These are phyloP conservation scores for Bibio marci DNA, from an alignment of 2,888 invertebrate species.

Conservation along the genomic window DNA sequence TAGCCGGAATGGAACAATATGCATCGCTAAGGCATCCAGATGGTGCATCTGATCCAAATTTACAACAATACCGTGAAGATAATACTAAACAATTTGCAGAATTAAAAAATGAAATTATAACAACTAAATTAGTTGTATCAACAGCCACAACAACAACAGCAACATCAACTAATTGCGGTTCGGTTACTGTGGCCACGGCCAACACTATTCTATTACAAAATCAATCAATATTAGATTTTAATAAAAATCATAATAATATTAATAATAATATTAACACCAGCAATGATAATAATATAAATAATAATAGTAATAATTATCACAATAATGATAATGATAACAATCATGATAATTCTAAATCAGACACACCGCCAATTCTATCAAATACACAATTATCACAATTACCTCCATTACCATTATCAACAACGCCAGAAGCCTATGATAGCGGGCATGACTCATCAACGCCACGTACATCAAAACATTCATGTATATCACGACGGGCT, in stretches of 20 bases:
- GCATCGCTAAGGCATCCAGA: constrained; percentile 74
- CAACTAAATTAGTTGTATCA: no score
- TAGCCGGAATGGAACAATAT: constrained; percentile 37
- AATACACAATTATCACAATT: constrained; percentile 20
- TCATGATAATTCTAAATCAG: constrained; percentile 2
- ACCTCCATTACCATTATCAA: constrained; percentile 23
- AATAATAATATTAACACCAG: no score
- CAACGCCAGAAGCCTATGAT: constrained; percentile 55
- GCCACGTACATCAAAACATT: constrained; percentile 64
- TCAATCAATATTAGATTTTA: no score
- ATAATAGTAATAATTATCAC: no score
- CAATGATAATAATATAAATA: no score
- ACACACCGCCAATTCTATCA: constrained; percentile 19
- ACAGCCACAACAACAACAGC: no score
- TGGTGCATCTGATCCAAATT: constrained; percentile 83
- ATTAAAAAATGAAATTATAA: no score
- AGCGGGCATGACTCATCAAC: constrained; percentile 74
- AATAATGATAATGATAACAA: constrained; percentile 5
- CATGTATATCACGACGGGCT: constrained; percentile 61
- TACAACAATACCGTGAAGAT: constrained; percentile 26
- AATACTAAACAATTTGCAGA: constrained; percentile 21
- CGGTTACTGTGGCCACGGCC: no score
- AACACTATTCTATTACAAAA: no score
- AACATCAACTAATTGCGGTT: no score
- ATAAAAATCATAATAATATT: no score